Conservation (phyloP, 2,113 vertebrate genomes). For the Anolis carolinensis region DNA sequence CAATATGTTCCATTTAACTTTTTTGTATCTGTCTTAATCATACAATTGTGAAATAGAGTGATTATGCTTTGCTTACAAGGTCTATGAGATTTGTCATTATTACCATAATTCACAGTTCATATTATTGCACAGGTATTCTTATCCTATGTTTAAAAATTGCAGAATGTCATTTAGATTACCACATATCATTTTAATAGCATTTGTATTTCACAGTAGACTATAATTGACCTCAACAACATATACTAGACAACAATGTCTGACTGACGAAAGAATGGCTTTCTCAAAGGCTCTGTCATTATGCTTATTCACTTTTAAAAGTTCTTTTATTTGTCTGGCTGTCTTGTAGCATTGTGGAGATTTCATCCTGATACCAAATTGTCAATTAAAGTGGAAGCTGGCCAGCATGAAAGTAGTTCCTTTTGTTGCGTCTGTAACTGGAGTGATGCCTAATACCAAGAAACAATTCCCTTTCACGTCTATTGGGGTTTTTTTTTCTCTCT, state of each 20-base stretch:
- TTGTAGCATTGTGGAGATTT: not conserved
- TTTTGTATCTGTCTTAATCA: not conserved
- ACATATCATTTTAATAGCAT: not conserved
- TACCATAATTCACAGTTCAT: not conserved
- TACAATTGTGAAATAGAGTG: not conserved
- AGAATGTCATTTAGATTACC: no score
- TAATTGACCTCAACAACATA: not conserved
- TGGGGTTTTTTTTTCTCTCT: not conserved
- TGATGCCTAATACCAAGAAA: not conserved
- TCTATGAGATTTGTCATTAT: not conserved
- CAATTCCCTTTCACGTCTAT: not conserved
- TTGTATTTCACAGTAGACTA: not conserved
- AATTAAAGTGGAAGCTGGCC: not conserved
- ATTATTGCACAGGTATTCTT: not conserved
- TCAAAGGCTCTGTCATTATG: not conserved
- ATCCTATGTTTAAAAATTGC: not conserved
- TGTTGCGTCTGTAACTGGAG: not conserved
- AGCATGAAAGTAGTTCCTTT: constrained; percentile 3
- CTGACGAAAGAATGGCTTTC: not conserved
- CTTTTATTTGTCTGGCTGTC: not conserved
- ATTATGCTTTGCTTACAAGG: not conserved
- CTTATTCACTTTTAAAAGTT: not conserved
- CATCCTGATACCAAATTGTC: not conserved
- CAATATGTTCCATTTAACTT: not conserved
- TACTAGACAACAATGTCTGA: not conserved